Evolutionary conservation across 2,797 vertebrate genomes (phyloP), one percentile per base, ranked within the genome.

Genomic region (Sebastes kiyomatsui): DNA sequence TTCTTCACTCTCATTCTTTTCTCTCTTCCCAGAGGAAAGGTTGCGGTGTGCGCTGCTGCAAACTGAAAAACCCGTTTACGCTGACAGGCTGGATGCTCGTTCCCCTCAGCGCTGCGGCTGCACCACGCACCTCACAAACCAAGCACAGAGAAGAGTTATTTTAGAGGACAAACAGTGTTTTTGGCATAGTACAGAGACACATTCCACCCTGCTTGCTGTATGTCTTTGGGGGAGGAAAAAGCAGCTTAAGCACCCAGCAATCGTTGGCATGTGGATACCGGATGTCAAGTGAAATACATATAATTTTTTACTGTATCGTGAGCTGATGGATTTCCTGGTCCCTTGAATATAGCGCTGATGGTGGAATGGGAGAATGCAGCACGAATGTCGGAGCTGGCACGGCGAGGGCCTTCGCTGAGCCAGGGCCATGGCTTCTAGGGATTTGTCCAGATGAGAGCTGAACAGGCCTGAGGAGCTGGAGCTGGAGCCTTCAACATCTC

Each of bases 361-460:
- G 52, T 74, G 75, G 67, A 85, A 56, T 70, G 67, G 73, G 62
- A 73, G 73, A 72, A 79, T 81, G 79, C 54, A 27, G 69, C 67
- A 30, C 72, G 81, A 75, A 83, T 77, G 69, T 66, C 55, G 60
- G 81, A 69, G 82, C 73, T 86, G 83, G 81, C 80, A 83, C 64
- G 20, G 58, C 7, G 27, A 64, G 71, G 72, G 67, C 72, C 62
- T 64, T 80, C 52, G 25, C 78, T 65, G 30, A 80, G 69, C 70
- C 67, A 62, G 16, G 69, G 72, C 72, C 28, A 27, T 20, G 55
- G 71, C 81, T 90, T 76, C 74, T 61, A 83, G 89, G 87, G 82
- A 92, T 90, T 89, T 88, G 84, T 85, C 86, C 85, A 87, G 81
- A 87, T 87, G 84, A 87, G 79, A 84, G 85, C 72, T 67, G 70